These are phyloP conservation scores for Galbula dea DNA, from an alignment of 2,113 vertebrate species.

Conservation along the genomic window DNA sequence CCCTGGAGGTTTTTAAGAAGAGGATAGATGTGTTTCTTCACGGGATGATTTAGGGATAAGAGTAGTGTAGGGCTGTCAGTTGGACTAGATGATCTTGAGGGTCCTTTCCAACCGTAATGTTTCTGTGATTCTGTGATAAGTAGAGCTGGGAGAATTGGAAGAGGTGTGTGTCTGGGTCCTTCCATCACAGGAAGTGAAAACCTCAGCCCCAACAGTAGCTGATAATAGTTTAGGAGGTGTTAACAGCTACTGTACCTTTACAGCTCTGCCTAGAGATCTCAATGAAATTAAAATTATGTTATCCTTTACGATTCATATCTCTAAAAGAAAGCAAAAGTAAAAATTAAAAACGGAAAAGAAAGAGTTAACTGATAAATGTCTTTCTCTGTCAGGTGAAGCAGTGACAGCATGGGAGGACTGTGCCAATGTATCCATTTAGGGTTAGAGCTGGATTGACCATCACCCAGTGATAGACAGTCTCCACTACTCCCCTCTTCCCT, in stretches of 20 bases:
- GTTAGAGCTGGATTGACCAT: too few relatives aligned
- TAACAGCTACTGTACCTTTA: background rate
- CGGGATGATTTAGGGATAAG: too few relatives aligned
- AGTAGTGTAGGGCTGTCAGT: too few relatives aligned
- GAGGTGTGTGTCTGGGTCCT: background rate
- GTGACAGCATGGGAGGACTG: fast-evolving
- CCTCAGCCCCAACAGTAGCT: background rate
- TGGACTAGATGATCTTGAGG: too few relatives aligned
- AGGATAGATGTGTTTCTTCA: too few relatives aligned
- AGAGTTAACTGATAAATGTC: fast-evolving
- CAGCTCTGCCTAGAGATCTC: background rate
- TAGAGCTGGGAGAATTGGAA: fast-evolving
- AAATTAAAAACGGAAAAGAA: background rate
- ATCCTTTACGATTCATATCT: background rate
- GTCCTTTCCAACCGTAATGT: too few relatives aligned
- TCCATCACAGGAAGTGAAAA: background rate
- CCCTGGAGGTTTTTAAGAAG: too few relatives aligned
- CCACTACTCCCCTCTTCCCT: too few relatives aligned
- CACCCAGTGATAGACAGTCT: too few relatives aligned
- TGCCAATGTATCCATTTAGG: too few relatives aligned
- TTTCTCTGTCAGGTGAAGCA: background rate
- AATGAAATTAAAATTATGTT: background rate
- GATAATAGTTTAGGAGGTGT: background rate
- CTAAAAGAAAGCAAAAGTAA: background rate
- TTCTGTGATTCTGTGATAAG: too few relatives aligned